phyloP scores from a whole-genome alignment of 2,888 invertebrate genomes.

The Zygaena filipendulae region DNA sequence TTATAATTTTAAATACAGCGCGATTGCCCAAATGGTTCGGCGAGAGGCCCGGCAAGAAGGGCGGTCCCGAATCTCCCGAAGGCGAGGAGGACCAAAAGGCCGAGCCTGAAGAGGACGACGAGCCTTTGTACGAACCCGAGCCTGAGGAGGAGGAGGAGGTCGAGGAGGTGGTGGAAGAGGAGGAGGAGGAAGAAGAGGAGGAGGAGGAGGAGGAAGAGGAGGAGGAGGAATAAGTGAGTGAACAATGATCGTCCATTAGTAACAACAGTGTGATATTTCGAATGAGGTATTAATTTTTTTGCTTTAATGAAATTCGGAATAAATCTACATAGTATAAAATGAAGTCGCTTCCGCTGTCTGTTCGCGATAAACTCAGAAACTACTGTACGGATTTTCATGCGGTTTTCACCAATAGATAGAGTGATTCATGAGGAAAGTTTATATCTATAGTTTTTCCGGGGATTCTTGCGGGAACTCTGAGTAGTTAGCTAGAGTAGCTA shows the following conservation, averaged over 20 bases:
- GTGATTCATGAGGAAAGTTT: no score
- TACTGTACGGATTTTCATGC: no score
- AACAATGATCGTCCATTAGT: no score
- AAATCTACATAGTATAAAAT: no score
- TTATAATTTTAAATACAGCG: no score
- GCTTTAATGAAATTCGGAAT: no score
- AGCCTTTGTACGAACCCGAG: slow-evolving; percentile 73
- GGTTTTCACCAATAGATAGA: no score
- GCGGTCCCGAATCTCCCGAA: slow-evolving; percentile 89
- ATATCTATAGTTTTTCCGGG: no score
- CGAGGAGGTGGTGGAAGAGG: slow-evolving; percentile 75
- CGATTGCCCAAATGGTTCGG: slow-evolving; percentile 96
- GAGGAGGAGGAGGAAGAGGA: slow-evolving; percentile 77
- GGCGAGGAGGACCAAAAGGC: slow-evolving; percentile 90
- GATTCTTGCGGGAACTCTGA: no score
- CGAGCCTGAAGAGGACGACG: slow-evolving; percentile 77
- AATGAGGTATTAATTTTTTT: not conserved
- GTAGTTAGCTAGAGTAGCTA: no score
- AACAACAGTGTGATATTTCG: not conserved
- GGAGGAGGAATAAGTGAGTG: slow-evolving; percentile 65
- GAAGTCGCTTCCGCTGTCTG: no score
- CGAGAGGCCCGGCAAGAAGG: slow-evolving; percentile 94
- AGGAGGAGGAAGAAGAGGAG: slow-evolving; percentile 81
- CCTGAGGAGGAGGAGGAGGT: slow-evolving; percentile 81
- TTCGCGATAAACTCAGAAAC: no score